Evolutionary conservation across 2,113 vertebrate species (phyloP), one percentile per base, ranked within the genome.

Genomic region (Pollimyrus isidori): DNA sequence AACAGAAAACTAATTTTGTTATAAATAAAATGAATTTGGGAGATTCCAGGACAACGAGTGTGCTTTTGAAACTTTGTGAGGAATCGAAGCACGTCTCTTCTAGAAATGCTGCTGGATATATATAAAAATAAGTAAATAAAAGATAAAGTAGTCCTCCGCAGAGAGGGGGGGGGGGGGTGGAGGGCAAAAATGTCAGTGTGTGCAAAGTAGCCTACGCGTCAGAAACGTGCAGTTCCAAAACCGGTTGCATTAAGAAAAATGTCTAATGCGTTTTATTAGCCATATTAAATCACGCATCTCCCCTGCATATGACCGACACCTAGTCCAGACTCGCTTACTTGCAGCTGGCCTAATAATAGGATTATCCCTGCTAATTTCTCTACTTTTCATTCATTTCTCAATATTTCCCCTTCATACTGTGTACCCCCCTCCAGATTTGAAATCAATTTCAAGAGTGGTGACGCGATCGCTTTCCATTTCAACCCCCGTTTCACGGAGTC

Each of bases 371-470:
- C 85, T 53, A 30, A 17, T 49, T 21, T 86, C 0, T 80, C 73
- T 83, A 50, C 48, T 80, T 53, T 89, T 30, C 35, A 15, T 35
- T 30, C 0, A 19, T 26, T 26, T 39, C 26, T 30, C 49, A 50
- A 17, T 19, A 5, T 13, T 69, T n/a, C 76, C 65, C 5, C 56
- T 42, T 90, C 90, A 89, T 39, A 19, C 76, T 69, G 88, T 69
- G 88, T 88, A 85, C 45, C 30, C 89, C 0, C 73, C 17, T 56
- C 6, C 80, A 97, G 96, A 94, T 97, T 97, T 92, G 96, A 97
- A 92, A 96, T 96, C 80, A 96, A 97, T 93, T 94, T 97, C 91
- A 86, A 97, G 65, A 95, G 92, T 0, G 95, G 96, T 39, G 95
- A 97, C 89, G 94, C 93, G 90, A 95, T 96, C 0, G 95, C 95